A percentile compares a stretch with the other conserved stretches of the same genome.
phyloP scores from a whole-genome alignment of 1,140 invertebrate species.

The Odontomachus brunneus region DNA sequence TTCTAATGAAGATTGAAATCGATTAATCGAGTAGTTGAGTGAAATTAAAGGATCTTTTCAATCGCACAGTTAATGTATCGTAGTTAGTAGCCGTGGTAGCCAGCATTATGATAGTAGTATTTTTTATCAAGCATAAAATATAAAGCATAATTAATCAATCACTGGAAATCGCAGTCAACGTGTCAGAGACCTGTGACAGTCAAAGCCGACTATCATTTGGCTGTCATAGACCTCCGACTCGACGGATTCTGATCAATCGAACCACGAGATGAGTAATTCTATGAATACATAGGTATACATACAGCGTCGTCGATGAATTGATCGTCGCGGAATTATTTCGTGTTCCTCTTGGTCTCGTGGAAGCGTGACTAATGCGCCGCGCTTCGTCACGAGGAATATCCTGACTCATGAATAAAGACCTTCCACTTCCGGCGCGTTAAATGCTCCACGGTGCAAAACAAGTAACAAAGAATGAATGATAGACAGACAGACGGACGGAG shows the following conservation, averaged over 20 bases:
- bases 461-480: constrained; percentile 52
- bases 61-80: too few relatives aligned
- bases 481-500: constrained; percentile 47
- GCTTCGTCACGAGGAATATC: constrained; percentile 51
- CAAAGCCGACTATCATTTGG: too few relatives aligned
- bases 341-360: constrained; percentile 29
- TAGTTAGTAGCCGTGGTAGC: too few relatives aligned
- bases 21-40: neutral
- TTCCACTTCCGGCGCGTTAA: constrained; percentile 57
- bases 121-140: too few relatives aligned
- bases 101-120: too few relatives aligned
- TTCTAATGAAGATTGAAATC: neutral
- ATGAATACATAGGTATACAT: neutral
- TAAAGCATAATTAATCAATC: too few relatives aligned
- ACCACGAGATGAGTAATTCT: neutral
- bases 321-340: constrained; percentile 49
- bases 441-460: constrained; percentile 54
- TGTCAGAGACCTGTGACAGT: too few relatives aligned
- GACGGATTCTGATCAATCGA: too few relatives aligned
- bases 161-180: too few relatives aligned
- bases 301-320: constrained; percentile 12
- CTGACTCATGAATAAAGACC: constrained; percentile 53
- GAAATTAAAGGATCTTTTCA: too few relatives aligned
- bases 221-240: too few relatives aligned
- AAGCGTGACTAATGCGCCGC: constrained; percentile 38